phyloP scores from a whole-genome alignment of 2,113 vertebrate species.

The Thamnaconus septentrionalis region DNA sequence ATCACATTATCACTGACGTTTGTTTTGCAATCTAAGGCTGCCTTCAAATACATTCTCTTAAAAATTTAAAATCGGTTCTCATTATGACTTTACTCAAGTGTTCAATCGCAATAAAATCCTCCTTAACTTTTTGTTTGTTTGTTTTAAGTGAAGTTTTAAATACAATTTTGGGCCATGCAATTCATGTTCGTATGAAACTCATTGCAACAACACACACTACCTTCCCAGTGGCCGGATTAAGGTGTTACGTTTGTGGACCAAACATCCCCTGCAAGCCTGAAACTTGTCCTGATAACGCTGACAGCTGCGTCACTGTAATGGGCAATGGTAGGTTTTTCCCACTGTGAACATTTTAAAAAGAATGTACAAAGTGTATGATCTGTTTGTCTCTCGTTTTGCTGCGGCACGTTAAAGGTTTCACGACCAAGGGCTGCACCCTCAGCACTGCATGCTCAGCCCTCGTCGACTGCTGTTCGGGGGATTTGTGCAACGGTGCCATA shows the following conservation, averaged over 20 bases:
- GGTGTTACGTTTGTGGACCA: background rate
- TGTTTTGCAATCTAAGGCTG: background rate
- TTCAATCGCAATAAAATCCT: no score
- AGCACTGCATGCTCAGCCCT: accelerated
- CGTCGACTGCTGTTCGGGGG: conserved; percentile 17
- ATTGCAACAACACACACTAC: background rate
- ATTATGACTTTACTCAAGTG: no score
- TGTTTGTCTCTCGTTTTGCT: background rate
- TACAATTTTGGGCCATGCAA: no score
- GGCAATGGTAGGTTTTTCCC: background rate
- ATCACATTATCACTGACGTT: background rate
- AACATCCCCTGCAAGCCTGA: background rate
- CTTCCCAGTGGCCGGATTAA: conserved; percentile 13
- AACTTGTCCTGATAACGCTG: accelerated
- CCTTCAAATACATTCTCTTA: no score
- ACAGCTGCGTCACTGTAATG: background rate
- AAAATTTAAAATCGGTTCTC: no score
- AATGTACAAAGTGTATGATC: background rate
- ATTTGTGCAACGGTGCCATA: conserved; percentile 41
- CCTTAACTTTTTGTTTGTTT: no score
- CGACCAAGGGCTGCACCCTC: background rate
- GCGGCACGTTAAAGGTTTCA: background rate
- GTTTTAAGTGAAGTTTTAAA: no score
- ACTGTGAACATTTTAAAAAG: background rate
- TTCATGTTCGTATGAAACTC: background rate